Conservation (phyloP, 1,140 invertebrate species). For the Aphidius gifuensis region DNA sequence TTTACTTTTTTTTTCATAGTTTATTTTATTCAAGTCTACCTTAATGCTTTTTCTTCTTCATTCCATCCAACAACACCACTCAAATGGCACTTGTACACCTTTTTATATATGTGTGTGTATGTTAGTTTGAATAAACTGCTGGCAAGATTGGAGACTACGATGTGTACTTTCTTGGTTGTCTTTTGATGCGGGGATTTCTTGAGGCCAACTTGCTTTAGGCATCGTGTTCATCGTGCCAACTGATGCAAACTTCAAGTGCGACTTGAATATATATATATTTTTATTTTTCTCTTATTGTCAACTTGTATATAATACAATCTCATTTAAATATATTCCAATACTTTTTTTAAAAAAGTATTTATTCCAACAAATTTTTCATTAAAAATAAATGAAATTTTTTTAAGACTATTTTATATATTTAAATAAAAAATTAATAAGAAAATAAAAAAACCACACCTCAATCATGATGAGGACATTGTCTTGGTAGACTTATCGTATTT, state of each 20-base stretch:
- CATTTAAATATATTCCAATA: too few relatives aligned
- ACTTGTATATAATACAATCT: conserved; percentile 1
- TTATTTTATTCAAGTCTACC: conserved; percentile 16
- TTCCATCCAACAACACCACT: neutral
- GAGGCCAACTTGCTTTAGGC: conserved; percentile 54
- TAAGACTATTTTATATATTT: too few relatives aligned
- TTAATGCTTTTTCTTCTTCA: conserved; percentile 3
- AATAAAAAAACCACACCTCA: conserved; percentile 5
- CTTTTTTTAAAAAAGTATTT: too few relatives aligned
- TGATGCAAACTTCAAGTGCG: neutral
- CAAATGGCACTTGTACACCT: neutral
- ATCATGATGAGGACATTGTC: neutral
- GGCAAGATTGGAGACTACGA: conserved; percentile 29
- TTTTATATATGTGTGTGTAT: neutral
- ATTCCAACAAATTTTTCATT: too few relatives aligned
- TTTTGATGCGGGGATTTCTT: conserved; percentile 27
- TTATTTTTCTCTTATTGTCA: neutral
- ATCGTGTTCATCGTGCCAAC: conserved; percentile 50
- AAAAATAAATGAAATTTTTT: too few relatives aligned
- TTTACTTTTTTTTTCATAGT: conserved; percentile 1
- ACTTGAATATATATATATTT: conserved; percentile 16
- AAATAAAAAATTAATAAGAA: too few relatives aligned
- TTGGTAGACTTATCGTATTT: too few relatives aligned
- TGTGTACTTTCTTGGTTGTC: conserved; percentile 17
- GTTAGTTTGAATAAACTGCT: conserved; percentile 3